These are phyloP conservation scores for Heliocidaris erythrogramma DNA, from an alignment of 35 echinoderm and acorn worm species.

Conservation along the genomic window DNA sequence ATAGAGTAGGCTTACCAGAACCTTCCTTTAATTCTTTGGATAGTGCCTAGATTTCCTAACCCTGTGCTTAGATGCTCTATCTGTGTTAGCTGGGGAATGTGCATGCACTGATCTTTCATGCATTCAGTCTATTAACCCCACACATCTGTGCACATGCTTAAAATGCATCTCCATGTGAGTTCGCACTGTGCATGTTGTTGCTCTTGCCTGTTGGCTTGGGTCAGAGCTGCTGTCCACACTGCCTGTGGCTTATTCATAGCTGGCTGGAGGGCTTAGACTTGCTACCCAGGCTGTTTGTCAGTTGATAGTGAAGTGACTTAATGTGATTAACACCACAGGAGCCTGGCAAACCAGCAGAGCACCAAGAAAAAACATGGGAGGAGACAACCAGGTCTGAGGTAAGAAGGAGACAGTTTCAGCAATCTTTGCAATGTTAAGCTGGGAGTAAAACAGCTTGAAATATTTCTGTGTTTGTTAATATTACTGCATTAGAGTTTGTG, in stretches of 20 bases:
- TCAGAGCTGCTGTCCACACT: background rate
- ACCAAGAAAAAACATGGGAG: background rate
- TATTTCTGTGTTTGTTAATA: background rate
- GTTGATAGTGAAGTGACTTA: constrained; percentile 56
- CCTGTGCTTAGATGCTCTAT: background rate
- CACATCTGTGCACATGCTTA: background rate
- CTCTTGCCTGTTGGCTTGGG: background rate
- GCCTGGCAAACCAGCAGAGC: background rate
- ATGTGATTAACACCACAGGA: constrained; percentile 55
- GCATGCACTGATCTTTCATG: background rate
- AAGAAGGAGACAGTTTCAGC: background rate
- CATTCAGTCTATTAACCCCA: background rate
- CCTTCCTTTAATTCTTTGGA: background rate
- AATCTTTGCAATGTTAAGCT: background rate
- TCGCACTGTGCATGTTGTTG: background rate
- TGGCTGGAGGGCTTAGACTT: constrained; percentile 38
- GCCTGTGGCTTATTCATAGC: constrained; percentile 1
- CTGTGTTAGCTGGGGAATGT: background rate
- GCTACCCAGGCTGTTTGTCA: constrained; percentile 50
- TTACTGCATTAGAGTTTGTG: background rate
- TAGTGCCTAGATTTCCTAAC: background rate
- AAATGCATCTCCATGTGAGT: background rate
- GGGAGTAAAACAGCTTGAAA: background rate
- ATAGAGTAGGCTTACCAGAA: background rate
- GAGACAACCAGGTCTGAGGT: constrained; percentile 29